phyloP scores from a whole-genome alignment of 2,113 vertebrate species.

The Glaucidium brasilianum region DNA sequence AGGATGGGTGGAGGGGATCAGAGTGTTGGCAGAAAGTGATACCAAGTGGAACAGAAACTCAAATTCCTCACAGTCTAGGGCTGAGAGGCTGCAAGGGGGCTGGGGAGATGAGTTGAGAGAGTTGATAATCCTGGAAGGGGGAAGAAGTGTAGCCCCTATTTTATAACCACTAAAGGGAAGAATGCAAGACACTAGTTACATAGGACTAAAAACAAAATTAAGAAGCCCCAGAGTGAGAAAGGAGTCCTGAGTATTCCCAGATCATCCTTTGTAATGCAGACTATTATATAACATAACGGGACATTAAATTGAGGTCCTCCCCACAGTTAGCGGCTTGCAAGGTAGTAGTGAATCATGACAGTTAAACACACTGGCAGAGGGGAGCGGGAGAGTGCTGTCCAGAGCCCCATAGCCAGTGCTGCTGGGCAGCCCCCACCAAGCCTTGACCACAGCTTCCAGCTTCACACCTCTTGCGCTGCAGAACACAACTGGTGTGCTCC shows the following conservation, averaged over 20 bases:
- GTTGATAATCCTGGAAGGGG: background rate
- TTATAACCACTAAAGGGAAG: background rate
- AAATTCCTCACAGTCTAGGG: background rate
- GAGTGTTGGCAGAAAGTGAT: background rate
- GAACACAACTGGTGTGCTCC: background rate
- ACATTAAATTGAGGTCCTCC: background rate
- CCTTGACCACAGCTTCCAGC: background rate
- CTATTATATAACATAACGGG: background rate
- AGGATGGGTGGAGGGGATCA: background rate
- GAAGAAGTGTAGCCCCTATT: background rate
- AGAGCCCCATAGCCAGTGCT: background rate
- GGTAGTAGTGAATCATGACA: background rate
- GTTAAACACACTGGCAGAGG: background rate
- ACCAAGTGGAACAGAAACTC: background rate
- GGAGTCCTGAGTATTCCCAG: background rate
- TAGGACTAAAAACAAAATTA: background rate
- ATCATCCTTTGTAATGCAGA: background rate
- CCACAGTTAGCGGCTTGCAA: background rate
- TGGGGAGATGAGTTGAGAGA: background rate
- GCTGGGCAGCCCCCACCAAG: accelerated
- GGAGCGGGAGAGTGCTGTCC: background rate
- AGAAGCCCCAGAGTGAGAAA: background rate
- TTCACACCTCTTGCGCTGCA: background rate
- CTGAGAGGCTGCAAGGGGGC: accelerated
- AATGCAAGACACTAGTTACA: background rate